Percentiles rank a stretch among this genome's conserved stretches.
Conservation (phyloP, 2,797 vertebrate genomes). For the Phalloptychus januarius region DNA sequence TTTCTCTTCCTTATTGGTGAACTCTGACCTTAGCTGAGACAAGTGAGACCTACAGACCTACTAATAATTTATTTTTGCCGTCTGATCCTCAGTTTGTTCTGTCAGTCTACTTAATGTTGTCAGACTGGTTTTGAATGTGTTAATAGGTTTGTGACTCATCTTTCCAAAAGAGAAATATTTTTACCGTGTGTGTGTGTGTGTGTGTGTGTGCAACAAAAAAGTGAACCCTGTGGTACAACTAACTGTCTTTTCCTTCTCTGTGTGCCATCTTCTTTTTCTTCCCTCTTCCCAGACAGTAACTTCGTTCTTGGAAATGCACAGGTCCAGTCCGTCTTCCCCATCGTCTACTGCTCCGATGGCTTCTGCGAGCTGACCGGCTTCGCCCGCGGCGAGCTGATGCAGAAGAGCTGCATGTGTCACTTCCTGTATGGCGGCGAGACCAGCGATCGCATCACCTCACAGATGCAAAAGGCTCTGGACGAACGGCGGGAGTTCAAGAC, state of each 20-base stretch:
- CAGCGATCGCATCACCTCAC: slow-evolving; percentile 73
- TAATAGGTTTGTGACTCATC: not conserved
- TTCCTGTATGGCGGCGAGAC: slow-evolving; percentile 83
- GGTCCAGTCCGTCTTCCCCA: slow-evolving; percentile 81
- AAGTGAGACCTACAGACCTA: not conserved
- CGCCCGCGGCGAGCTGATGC: slow-evolving; percentile 83
- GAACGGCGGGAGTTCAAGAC: slow-evolving; percentile 83
- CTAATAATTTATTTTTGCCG: not conserved
- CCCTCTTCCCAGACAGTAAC: slow-evolving; percentile 78
- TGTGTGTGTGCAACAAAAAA: too few species aligned
- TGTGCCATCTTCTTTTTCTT: not conserved
- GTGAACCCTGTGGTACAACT: not conserved
- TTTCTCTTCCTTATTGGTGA: not conserved
- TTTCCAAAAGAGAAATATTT: not conserved
- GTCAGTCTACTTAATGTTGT: not conserved
- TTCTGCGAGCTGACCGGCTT: slow-evolving; percentile 84
- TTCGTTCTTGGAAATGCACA: slow-evolving; percentile 85
- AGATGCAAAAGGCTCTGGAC: slow-evolving; percentile 82
- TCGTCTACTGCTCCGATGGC: slow-evolving; percentile 85
- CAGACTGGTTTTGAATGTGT: not conserved
- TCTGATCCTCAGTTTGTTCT: not conserved
- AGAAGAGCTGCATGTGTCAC: slow-evolving; percentile 83
- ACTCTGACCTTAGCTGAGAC: not conserved
- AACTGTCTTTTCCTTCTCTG: not conserved
- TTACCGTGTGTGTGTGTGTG: too few species aligned